phyloP scores from a whole-genome alignment of 2,797 vertebrate species.

The Cuculus canorus region DNA sequence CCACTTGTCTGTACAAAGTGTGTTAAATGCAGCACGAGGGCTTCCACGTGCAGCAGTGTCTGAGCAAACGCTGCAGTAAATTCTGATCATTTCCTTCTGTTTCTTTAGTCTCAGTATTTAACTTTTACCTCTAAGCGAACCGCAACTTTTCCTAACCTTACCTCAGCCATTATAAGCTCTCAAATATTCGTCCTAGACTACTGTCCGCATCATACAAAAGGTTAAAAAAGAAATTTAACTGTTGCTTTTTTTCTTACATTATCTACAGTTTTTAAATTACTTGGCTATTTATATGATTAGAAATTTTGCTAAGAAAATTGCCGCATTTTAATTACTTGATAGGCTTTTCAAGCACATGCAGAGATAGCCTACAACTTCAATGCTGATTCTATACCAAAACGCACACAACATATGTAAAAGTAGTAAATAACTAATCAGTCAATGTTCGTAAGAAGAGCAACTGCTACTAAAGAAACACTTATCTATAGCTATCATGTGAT shows the following conservation, averaged over 20 bases:
- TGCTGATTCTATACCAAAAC: not conserved
- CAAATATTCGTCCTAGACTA: slow-evolving; percentile 38
- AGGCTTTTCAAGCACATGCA: slow-evolving; percentile 25
- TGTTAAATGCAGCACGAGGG: rapidly evolving
- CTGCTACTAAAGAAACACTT: not conserved
- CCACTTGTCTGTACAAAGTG: not conserved
- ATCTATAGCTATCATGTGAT: not conserved
- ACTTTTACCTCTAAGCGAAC: not conserved
- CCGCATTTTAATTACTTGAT: slow-evolving; percentile 18
- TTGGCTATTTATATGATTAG: slow-evolving; percentile 25
- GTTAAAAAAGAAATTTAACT: not conserved
- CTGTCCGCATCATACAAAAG: not conserved
- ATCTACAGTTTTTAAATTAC: slow-evolving; percentile 21
- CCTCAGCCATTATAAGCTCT: not conserved
- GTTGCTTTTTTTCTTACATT: slow-evolving; percentile 15
- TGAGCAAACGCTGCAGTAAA: not conserved
- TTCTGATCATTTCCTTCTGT: not conserved
- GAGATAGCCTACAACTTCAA: slow-evolving; percentile 16
- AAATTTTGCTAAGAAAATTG: slow-evolving; percentile 49
- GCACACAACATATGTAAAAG: not conserved
- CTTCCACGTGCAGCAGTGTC: not conserved
- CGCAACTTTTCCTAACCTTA: not conserved
- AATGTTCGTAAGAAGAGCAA: not conserved
- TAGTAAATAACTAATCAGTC: slow-evolving; percentile 39
- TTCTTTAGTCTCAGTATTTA: not conserved